Percentiles rank a stretch among this genome's conserved stretches.
Conservation (phyloP, 2,888 invertebrate species). For the Sinohyriopsis cumingii region DNA sequence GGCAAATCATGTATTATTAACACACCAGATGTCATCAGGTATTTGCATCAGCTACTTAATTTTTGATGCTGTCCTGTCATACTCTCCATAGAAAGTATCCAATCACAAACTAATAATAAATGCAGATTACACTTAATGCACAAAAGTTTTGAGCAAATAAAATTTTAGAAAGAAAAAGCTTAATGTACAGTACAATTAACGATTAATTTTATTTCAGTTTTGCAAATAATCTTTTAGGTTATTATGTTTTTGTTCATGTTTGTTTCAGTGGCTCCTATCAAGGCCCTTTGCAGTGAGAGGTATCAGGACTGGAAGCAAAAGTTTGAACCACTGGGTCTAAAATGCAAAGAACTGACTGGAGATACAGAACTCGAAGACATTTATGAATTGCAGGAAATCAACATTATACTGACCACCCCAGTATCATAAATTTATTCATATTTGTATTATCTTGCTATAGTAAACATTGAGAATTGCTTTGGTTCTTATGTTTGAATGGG, state of each 20-base stretch:
- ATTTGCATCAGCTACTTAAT: too few relatives aligned
- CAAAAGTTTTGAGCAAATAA: too few relatives aligned
- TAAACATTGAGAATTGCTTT: neutral
- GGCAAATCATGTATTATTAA: too few relatives aligned
- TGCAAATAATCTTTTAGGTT: too few relatives aligned
- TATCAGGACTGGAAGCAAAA: conserved; percentile 82
- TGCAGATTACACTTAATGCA: too few relatives aligned
- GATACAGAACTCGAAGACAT: conserved; percentile 81
- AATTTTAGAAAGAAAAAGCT: too few relatives aligned
- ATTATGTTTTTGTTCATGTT: neutral
- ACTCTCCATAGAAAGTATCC: too few relatives aligned
- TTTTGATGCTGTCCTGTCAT: too few relatives aligned
- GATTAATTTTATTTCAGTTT: too few relatives aligned
- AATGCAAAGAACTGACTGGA: conserved; percentile 83
- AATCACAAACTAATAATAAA: too few relatives aligned
- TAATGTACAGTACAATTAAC: too few relatives aligned
- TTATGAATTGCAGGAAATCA: conserved; percentile 71
- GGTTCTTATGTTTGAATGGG: neutral
- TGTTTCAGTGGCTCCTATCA: conserved; percentile 83
- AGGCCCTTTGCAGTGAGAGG: conserved; percentile 84
- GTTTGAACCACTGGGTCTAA: conserved; percentile 78
- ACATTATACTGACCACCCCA: conserved; percentile 83
- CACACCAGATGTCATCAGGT: too few relatives aligned
- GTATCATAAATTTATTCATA: conserved; percentile 72
- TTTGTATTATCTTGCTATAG: neutral